Evolutionary conservation across 1,140 invertebrate genomes (phyloP).

Genomic region (Batillaria attramentaria): DNA sequence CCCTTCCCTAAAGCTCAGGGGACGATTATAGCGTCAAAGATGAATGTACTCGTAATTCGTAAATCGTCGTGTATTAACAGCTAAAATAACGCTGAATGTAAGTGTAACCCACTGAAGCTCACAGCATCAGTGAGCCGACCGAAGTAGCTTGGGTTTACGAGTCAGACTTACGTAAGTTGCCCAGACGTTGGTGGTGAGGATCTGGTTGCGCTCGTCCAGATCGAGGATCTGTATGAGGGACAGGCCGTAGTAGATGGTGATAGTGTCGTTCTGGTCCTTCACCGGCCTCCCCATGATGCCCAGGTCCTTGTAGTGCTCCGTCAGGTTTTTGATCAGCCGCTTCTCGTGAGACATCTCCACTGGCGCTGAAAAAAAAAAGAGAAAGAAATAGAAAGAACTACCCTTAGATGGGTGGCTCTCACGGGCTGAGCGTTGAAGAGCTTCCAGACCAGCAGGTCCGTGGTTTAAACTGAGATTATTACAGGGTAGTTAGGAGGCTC

Average conservation of each 20-base stretch:
- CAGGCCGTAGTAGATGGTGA: slow-evolving; percentile 68
- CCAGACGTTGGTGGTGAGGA: slow-evolving; percentile 71
- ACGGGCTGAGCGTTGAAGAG: neutral
- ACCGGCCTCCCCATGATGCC: slow-evolving; percentile 71
- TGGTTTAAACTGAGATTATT: neutral
- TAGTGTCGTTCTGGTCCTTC: slow-evolving; percentile 63
- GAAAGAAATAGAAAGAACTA: neutral
- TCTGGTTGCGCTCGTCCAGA: slow-evolving; percentile 67
- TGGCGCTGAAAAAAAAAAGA: neutral
- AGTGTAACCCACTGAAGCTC: no score
- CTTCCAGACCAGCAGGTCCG: neutral
- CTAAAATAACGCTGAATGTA: no score
- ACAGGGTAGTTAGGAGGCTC: neutral
- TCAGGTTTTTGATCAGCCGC: slow-evolving; percentile 66
- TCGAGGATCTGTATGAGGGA: slow-evolving; percentile 72
- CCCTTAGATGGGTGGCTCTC: neutral
- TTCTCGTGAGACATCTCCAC: slow-evolving; percentile 69
- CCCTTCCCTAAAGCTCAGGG: no score
- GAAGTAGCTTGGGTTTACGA: no score
- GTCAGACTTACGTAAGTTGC: slow-evolving; percentile 65
- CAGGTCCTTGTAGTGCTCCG: slow-evolving; percentile 65
- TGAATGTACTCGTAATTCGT: no score
- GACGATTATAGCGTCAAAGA: no score
- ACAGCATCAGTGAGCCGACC: no score
- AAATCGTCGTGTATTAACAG: no score